Evolutionary conservation across 1,140 invertebrate species (phyloP), one percentile per base, ranked within the genome.

Genomic region (Contarinia nasturtii): DNA sequence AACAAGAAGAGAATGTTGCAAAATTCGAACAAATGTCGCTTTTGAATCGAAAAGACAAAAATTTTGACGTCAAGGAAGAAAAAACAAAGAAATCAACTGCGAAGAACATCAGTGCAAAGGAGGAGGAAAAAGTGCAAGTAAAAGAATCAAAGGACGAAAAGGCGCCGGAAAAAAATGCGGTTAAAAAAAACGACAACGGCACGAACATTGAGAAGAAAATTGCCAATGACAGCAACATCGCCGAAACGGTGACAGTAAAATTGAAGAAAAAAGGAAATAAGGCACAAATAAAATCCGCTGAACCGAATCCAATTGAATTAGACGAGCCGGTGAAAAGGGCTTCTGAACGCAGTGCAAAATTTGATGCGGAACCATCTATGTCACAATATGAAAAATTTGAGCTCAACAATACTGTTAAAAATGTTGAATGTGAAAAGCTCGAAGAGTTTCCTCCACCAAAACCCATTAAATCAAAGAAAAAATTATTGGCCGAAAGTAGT

Each of bases 1-100:
- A 61, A 7, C 54, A 55, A 41, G 60, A 59, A 48, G 54, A 64
- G 57, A 58, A 67, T 58, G 45, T 69, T 60, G 49, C 68, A 64
- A 52, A 68, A 62, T 57, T 65, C 53, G 55, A 67, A 50, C 51
- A 68, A 59, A 69, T 69, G 63, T 68, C 59, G 49, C 53, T 19
- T 52, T 51, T 7, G 51, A 51, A 10, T 54, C 49, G 46, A 10
- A 48, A 21, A 10, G 42, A 37, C 11, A 44, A 44, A 17, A 33
- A 44, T 17, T 20, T 17, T 11, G 2, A 42, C 19, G 18, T 18
- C 27, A 19, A 44, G 12, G 17, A 37, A 10, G 12, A 36, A 50
- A 49, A 2, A 44, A 45, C 22, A 4, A 40, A 40, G 3, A 40
- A 4, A 18, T 40, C 37, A 12, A 33, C 20, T 15, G 45, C 14